Base-by-base conservation (phyloP, 1,140 invertebrate species). In the Zeugodacus cucurbitae region DNA sequence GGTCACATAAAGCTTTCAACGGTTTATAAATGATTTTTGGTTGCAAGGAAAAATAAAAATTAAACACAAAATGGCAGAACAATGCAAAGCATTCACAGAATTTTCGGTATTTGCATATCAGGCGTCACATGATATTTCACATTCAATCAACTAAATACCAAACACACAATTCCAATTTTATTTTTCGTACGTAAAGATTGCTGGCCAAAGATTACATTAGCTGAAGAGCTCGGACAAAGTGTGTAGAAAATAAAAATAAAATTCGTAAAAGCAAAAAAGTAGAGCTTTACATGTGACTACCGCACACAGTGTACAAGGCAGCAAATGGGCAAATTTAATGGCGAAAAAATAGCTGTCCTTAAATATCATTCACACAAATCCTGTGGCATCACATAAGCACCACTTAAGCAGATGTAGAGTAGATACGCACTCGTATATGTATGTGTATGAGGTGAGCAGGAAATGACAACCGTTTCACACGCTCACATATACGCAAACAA, bases 1-100 rank as follows among this genome's bases (percentile, higher is more conserved):
- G 41, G 41, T 2, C 11, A 34, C 74, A 82, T 82, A 82, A 82
- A 82, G 74, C 74, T 82, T 26, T 82, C 74, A 82, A 29, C 74
- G 74, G 1, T 82, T 48, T 48, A 48, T n/a, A 41, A 74, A 41
- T 41, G 11, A 37, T 5, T 41, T 22, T 29, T 41, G 34, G 17
- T 34, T 29, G 11, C 20, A 67, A 22, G 10, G 34, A 74, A 74
- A 44, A 74, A 34, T 34, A 14, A 17, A 29, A n/a, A n/a, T 10
- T 2, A 67, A 34, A 34, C 29, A 11, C 10, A 4, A 67, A 67
- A 37, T 4, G 29, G 32, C 3, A 70, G 14, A 54, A 54, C 14
- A 54, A 54, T 54, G 14, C 0, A 17, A 54, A 54, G 3, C 11
- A 54, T 54, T 17, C 17, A 0, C 17, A 3, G 3, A 54, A 54